Conservation (phyloP, 2,113 vertebrate species). For the Meleagris gallopavo region DNA sequence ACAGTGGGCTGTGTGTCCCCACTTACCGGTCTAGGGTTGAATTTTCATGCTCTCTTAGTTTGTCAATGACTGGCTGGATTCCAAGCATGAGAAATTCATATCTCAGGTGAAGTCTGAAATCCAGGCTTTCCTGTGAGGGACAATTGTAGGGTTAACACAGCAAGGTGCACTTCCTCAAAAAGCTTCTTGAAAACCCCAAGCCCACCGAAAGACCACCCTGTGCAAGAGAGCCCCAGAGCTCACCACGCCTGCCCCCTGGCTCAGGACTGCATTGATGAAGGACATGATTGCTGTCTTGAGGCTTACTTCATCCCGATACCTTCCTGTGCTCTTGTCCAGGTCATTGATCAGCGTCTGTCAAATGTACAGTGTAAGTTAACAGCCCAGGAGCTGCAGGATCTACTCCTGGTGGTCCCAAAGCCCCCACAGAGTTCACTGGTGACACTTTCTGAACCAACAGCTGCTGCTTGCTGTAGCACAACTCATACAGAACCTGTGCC, state of each 20-base stretch:
- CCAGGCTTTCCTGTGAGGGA: constrained; percentile 89
- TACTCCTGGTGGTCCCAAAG: neutral
- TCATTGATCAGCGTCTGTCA: constrained; percentile 94
- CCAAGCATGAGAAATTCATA: constrained; percentile 99
- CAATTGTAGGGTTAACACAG: neutral
- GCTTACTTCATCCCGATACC: constrained; percentile 97
- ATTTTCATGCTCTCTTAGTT: constrained; percentile 96
- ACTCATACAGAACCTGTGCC: neutral
- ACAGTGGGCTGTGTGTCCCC: rapidly evolving
- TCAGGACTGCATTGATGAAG: constrained; percentile 98
- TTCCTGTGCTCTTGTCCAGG: constrained; percentile 93
- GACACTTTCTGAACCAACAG: neutral
- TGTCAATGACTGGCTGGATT: constrained; percentile 98
- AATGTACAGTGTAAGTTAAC: neutral
- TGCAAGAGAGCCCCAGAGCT: neutral
- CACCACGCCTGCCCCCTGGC: constrained; percentile 97
- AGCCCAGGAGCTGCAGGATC: rapidly evolving
- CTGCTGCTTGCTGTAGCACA: neutral
- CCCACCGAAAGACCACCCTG: neutral
- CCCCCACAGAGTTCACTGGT: rapidly evolving
- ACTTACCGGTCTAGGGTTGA: constrained; percentile 95
- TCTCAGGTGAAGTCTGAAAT: constrained; percentile 97
- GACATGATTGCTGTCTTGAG: constrained; percentile 99
- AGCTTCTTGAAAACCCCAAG: neutral
- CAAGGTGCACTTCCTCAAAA: neutral